Base-by-base conservation (phyloP, 1,140 invertebrate species). In the Chymomyza costata region DNA sequence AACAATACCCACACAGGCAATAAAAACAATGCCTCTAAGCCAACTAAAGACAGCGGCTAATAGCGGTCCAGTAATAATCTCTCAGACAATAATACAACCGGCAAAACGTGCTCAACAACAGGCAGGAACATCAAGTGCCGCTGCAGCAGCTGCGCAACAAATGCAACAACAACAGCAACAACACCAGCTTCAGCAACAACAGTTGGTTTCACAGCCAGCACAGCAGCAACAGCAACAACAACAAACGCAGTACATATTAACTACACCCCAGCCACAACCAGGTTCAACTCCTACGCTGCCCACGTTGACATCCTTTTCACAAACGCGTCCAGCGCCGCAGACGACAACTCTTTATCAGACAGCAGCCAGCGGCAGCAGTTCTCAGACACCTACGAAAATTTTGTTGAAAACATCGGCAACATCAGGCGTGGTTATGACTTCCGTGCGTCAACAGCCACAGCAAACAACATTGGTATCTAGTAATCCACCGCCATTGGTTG, bases 31-130 rank as follows among this genome's bases (percentile, higher is more conserved):
- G 82, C 83, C 76, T 21, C 17, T 85, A n/a, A 82, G 76, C 51
- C 76, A 85, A 38, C 25, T 85, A 2, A 85, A 85, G 46, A 70
- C 66, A 35, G 80, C 83, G 2, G 65, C 83, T 8, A 83, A 80
- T 46, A 83, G 83, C 43, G 81, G 81, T 0, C 83, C 83, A 7
- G 73, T 84, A 13, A 84, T 84, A 11, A 84, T 85, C 38, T 85
- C 83, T 6, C 82, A 84, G 38, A 85, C 83, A 39, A 84, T 84
- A 19, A 85, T 85, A 18, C 78, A 85, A 50, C 83, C 83, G 6
- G 83, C 83, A 3, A 85, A 84, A 47, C 65, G 80, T 2, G 60
- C 86, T 6, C 73, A 65, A 70, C 73, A 83, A 10, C 50, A 61
- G 15, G 18, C 45, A 47, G 13, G 35, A 30, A 14, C 57, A 38